Conservation (phyloP, 2,888 invertebrate genomes). For the Plagodis pulveraria region DNA sequence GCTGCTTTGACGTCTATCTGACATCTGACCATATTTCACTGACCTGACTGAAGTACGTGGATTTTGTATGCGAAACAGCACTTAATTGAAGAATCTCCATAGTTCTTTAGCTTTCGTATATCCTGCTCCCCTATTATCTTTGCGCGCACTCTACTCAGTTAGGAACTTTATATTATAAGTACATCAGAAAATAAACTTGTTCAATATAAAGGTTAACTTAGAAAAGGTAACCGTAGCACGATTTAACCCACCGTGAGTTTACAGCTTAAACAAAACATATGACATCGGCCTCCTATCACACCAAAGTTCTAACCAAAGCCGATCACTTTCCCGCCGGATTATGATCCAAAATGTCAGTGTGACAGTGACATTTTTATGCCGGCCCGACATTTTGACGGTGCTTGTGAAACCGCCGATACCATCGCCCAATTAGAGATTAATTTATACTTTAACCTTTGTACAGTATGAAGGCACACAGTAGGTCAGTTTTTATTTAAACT, state of each 20-base stretch:
- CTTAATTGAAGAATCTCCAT: too few species aligned
- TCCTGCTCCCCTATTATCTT: too few species aligned
- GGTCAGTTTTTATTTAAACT: background rate
- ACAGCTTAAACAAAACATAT: slow-evolving; percentile 27
- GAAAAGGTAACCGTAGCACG: background rate
- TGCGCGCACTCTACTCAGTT: too few species aligned
- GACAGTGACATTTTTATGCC: slow-evolving; percentile 82
- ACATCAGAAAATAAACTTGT: too few species aligned
- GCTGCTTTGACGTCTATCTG: too few species aligned
- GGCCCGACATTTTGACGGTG: slow-evolving; percentile 73
- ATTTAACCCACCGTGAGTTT: slow-evolving; percentile 2
- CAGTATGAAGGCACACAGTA: slow-evolving; percentile 14
- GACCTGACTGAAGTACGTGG: too few species aligned
- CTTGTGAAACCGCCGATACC: slow-evolving; percentile 68
- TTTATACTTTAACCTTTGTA: slow-evolving; percentile 49
- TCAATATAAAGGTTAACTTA: too few species aligned
- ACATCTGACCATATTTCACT: too few species aligned
- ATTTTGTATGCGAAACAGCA: too few species aligned
- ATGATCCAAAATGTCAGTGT: slow-evolving; percentile 78
- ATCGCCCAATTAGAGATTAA: slow-evolving; percentile 81
- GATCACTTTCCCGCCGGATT: slow-evolving; percentile 80
- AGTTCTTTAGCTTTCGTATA: too few species aligned
- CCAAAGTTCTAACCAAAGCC: slow-evolving; percentile 58
- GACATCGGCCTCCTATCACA: slow-evolving; percentile 33
- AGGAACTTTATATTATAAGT: too few species aligned